Conservation (phyloP, 2,113 vertebrate genomes). For the Nipponia nippon region DNA sequence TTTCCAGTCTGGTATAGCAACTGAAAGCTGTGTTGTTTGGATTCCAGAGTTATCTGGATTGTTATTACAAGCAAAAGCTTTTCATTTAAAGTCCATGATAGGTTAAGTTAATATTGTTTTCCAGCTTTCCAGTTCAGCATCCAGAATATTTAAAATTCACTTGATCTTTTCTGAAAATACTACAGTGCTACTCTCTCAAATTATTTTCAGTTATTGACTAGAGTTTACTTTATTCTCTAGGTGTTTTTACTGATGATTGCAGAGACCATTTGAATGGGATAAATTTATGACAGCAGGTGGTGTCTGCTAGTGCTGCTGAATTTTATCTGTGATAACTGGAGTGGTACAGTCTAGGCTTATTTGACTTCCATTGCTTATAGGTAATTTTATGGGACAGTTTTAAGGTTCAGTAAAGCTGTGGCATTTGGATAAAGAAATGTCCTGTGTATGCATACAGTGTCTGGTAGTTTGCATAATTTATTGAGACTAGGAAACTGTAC, state of each 20-base stretch:
- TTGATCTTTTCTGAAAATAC: neutral
- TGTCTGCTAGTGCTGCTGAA: neutral
- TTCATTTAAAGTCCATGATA: neutral
- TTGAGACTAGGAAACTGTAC: neutral
- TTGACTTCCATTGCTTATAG: neutral
- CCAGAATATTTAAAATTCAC: neutral
- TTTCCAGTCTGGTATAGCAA: neutral
- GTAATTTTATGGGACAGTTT: neutral
- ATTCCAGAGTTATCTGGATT: neutral
- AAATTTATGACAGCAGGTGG: neutral
- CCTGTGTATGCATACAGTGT: neutral
- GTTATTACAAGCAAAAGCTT: neutral
- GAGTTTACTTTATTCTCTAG: neutral
- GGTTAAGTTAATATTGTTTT: neutral
- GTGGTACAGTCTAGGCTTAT: neutral
- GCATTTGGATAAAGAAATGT: neutral
- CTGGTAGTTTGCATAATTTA: neutral
- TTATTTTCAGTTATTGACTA: neutral
- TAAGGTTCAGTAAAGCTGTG: neutral
- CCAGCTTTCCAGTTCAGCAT: neutral
- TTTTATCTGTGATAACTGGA: neutral
- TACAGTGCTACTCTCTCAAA: neutral
- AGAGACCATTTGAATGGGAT: neutral
- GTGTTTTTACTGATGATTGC: neutral
- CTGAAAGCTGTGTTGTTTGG: neutral